Evolutionary conservation across 1,140 invertebrate genomes (phyloP).

Genomic region (Macrocentrus cingulum): DNA sequence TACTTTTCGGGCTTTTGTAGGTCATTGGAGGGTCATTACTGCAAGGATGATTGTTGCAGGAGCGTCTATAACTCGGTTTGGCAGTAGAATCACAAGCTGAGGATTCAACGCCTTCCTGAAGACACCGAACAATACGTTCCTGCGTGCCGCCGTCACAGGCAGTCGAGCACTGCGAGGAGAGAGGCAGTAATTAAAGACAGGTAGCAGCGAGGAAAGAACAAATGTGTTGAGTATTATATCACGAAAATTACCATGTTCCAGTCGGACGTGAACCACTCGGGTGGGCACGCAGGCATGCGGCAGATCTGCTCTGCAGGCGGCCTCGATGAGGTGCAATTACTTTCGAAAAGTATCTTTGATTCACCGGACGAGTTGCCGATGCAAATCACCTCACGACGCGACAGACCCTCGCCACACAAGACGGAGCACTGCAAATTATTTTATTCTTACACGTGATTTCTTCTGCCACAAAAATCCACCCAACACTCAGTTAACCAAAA

Average conservation of each 20-base stretch:
- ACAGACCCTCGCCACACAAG: conserved; percentile 65
- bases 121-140: conserved; percentile 62
- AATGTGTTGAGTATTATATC: conserved; percentile 27
- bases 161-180: conserved; percentile 43
- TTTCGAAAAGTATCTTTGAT: conserved; percentile 48
- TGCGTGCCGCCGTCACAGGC: conserved; percentile 63
- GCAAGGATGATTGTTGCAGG: conserved; percentile 43
- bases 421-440: conserved; percentile 64
- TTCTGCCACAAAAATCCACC: neutral
- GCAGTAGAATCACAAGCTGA: conserved; percentile 32
- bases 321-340: conserved; percentile 53
- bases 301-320: conserved; percentile 56
- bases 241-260: conserved; percentile 61
- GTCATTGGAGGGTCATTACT: conserved; percentile 24
- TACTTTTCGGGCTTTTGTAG: conserved; percentile 43
- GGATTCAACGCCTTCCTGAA: conserved; percentile 27
- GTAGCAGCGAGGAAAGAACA: conserved; percentile 7
- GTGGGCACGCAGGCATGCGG: conserved; percentile 59
- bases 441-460: conserved; percentile 31
- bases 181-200: conserved; percentile 1
- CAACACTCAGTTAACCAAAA: too few relatives aligned
- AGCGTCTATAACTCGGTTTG: conserved; percentile 34
- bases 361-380: conserved; percentile 49
- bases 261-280: conserved; percentile 66
- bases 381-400: conserved; percentile 66